A percentile compares a stretch with the other conserved stretches of the same genome.
These are phyloP conservation scores for Seira ritae DNA, from an alignment of 2,888 invertebrate species.

Conservation along the genomic window DNA sequence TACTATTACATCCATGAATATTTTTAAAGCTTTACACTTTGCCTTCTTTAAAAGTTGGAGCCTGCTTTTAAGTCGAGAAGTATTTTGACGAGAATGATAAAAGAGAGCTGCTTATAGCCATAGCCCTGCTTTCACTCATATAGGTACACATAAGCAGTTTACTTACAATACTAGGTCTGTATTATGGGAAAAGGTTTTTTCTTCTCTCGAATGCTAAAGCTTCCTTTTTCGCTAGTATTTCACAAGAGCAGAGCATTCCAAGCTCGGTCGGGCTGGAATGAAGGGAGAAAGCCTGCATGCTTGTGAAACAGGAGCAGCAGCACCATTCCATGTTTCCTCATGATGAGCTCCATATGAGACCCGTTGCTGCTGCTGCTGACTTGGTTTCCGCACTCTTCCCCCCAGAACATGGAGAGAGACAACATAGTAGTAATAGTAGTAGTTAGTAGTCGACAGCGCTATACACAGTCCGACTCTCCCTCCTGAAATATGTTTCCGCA, in stretches of 20 bases:
- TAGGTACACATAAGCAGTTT: too few relatives aligned
- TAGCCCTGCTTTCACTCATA: too few relatives aligned
- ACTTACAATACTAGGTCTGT: too few relatives aligned
- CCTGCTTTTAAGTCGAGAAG: too few relatives aligned
- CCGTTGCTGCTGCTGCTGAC: constrained; percentile 11
- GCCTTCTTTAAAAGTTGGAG: background rate
- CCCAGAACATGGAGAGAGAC: constrained; percentile 1
- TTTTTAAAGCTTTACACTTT: background rate
- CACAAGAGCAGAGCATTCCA: background rate
- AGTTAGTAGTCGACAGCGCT: constrained; percentile 6
- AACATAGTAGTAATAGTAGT: too few relatives aligned
- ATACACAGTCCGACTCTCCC: background rate
- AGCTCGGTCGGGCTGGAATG: background rate
- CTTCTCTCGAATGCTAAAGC: background rate
- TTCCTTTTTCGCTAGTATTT: background rate
- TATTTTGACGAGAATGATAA: too few relatives aligned
- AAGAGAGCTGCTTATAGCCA: too few relatives aligned
- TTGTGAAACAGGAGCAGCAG: background rate
- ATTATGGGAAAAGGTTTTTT: constrained; percentile 8
- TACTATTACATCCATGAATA: background rate
- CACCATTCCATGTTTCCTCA: background rate
- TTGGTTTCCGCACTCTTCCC: constrained; percentile 6
- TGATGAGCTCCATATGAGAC: background rate
- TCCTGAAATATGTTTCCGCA: constrained; percentile 5
- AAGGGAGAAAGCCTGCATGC: background rate